Evolutionary conservation across 2,797 vertebrate species (phyloP).

Genomic region (Monodelphis domestica): DNA sequence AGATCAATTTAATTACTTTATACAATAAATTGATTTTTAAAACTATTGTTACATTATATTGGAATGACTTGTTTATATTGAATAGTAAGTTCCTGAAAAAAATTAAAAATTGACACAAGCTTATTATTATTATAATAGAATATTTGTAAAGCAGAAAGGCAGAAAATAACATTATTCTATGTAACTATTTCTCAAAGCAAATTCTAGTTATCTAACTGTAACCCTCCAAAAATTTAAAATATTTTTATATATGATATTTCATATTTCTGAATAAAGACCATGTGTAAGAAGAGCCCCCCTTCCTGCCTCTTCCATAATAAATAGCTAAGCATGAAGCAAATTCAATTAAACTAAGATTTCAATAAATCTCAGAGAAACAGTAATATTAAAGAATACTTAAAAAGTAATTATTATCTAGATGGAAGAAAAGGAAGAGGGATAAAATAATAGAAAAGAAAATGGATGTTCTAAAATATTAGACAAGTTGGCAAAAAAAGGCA

Average conservation of each 20-base stretch:
- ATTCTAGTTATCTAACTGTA: neutral
- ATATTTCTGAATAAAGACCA: conserved; percentile 30
- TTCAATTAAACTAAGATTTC: conserved; percentile 33
- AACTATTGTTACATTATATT: conserved; percentile 14
- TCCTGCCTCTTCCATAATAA: neutral
- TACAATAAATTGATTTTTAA: neutral
- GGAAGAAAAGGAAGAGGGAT: conserved; percentile 35
- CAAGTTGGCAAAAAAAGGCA: conserved; percentile 5
- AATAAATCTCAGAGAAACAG: conserved; percentile 44
- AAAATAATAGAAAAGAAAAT: conserved; percentile 31
- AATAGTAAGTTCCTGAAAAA: conserved; percentile 30
- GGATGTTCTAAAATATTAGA: neutral
- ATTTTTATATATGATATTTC: conserved; percentile 5
- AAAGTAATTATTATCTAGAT: neutral
- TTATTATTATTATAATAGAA: conserved; percentile 15
- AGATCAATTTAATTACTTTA: neutral
- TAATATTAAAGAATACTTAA: conserved; percentile 31
- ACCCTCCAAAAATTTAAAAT: neutral
- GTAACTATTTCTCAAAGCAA: conserved; percentile 32
- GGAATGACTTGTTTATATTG: conserved; percentile 30
- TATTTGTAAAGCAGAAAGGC: conserved; percentile 1
- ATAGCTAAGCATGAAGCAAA: neutral
- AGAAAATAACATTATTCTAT: neutral
- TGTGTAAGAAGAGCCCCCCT: neutral
- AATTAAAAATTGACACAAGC: conserved; percentile 30